phyloP scores from a whole-genome alignment of 2,113 vertebrate genomes.

The Ciconia boyciana region DNA sequence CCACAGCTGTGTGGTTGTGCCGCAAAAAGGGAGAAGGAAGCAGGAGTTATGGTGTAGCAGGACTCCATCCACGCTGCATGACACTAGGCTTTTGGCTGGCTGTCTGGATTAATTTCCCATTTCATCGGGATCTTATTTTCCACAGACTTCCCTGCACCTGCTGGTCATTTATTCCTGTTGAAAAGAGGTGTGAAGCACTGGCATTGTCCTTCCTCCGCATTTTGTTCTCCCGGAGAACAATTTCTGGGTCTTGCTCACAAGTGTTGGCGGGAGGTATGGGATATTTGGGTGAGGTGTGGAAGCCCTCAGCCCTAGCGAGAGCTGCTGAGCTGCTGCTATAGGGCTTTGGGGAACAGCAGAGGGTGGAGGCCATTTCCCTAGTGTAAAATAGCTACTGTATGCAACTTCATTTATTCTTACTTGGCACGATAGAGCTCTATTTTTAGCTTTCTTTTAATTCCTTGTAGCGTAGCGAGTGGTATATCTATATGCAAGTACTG shows the following conservation, averaged over 20 bases:
- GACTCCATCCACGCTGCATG: rapidly evolving
- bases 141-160: not conserved
- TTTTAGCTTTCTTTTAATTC: not conserved
- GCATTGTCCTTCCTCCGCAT: not conserved
- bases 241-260: not conserved
- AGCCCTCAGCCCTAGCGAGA: not conserved
- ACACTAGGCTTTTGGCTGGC: not conserved
- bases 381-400: not conserved
- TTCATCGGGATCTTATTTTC: not conserved
- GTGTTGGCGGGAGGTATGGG: rapidly evolving
- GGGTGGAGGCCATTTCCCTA: not conserved
- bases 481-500: not conserved
- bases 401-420: not conserved
- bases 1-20: not conserved
- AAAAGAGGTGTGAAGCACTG: not conserved
- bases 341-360: not conserved
- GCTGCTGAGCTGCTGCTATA: not conserved
- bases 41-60: not conserved
- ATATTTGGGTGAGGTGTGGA: not conserved
- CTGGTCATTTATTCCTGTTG: not conserved
- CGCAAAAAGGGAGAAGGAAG: not conserved
- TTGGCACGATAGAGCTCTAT: not conserved
- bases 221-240: not conserved
- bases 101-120: not conserved
- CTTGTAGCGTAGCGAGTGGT: not conserved